phyloP scores from a whole-genome alignment of 2,797 vertebrate genomes.

The Chiroxiphia lanceolata region DNA sequence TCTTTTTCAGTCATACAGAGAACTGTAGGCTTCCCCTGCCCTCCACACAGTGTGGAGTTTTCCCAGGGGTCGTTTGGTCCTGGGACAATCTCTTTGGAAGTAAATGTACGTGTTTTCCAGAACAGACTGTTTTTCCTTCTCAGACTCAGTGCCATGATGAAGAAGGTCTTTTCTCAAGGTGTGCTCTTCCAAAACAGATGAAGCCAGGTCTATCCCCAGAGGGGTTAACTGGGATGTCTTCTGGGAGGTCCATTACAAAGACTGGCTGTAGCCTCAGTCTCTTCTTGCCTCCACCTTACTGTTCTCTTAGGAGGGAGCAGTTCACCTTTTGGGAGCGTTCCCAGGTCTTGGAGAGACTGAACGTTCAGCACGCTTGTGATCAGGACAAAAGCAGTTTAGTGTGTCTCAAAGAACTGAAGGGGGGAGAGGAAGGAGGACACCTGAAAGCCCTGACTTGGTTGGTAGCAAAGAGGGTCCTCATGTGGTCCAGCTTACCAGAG shows the following conservation, averaged over 20 bases:
- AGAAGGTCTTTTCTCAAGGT: not conserved
- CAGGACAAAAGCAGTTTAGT: constrained; percentile 44
- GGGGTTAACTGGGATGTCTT: not conserved
- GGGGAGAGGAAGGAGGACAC: not conserved
- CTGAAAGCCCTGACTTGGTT: not conserved
- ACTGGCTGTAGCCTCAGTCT: constrained; percentile 29
- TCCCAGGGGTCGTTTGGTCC: not conserved
- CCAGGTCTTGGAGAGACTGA: constrained; percentile 36
- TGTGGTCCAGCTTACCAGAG: not conserved
- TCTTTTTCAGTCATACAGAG: constrained; percentile 16
- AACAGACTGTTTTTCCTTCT: constrained; percentile 21
- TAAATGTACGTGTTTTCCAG: constrained; percentile 5
- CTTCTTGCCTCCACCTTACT: constrained; percentile 12
- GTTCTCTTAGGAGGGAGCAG: constrained; percentile 41
- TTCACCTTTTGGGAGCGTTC: constrained; percentile 10
- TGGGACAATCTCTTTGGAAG: constrained; percentile 2
- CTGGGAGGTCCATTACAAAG: not conserved
- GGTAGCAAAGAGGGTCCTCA: not conserved
- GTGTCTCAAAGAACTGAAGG: constrained; percentile 26
- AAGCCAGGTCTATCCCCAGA: not conserved
- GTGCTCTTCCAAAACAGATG: not conserved
- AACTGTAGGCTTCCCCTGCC: constrained; percentile 19
- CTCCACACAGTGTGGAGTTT: constrained; percentile 41
- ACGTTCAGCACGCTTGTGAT: not conserved
- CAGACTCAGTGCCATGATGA: not conserved